Conservation (phyloP, 2,113 vertebrate species). For the Eublepharis macularius region DNA sequence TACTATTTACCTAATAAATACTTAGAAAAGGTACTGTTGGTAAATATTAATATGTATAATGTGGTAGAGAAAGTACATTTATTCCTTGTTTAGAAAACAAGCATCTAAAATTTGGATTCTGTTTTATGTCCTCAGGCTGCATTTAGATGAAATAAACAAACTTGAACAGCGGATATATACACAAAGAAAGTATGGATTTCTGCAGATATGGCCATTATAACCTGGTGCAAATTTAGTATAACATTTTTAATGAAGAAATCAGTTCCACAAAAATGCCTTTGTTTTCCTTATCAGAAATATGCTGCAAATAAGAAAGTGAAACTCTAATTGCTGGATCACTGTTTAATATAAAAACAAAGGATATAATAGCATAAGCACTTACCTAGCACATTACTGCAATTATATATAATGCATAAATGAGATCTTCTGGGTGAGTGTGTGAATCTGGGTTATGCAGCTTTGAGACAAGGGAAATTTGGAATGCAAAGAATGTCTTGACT, state of each 20-base stretch:
- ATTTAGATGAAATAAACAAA: not conserved
- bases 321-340: not conserved
- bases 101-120: not conserved
- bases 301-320: not conserved
- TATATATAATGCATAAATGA: not conserved
- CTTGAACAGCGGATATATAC: not conserved
- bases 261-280: not conserved
- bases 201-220: not conserved
- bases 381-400: not conserved
- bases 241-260: conserved; percentile 5
- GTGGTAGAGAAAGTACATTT: not conserved
- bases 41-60: not conserved
- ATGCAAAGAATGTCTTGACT: no score
- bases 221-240: not conserved
- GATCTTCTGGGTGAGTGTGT: no score
- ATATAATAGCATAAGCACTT: not conserved
- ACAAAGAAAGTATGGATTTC: not conserved
- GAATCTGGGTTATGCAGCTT: no score
- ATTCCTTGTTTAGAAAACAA: not conserved
- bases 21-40: not conserved
- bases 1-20: not conserved
- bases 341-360: not conserved
- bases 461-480: no score
- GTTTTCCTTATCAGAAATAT: not conserved
- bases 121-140: not conserved